These are phyloP conservation scores for Macroglossus sobrinus DNA, from an alignment of 2,113 vertebrate genomes.

Conservation along the genomic window DNA sequence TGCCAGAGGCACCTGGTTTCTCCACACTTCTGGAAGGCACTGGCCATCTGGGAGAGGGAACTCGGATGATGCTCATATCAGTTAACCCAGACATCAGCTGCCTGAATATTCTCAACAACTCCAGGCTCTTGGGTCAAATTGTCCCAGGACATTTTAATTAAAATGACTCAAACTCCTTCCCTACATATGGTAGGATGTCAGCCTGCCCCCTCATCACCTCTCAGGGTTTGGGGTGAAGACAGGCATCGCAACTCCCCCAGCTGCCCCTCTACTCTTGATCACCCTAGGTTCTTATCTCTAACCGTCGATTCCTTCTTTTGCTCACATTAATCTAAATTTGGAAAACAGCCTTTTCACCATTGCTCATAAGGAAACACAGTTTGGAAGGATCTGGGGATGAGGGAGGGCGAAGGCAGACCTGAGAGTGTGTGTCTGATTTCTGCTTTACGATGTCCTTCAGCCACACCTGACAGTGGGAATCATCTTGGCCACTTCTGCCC, in stretches of 20 bases:
- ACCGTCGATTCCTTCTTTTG: background rate
- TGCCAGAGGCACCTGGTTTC: too few relatives aligned
- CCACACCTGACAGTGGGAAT: background rate
- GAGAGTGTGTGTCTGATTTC: background rate
- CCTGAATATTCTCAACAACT: background rate
- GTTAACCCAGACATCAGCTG: background rate
- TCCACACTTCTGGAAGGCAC: background rate
- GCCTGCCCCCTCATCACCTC: background rate
- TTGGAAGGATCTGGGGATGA: background rate
- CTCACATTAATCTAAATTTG: background rate
- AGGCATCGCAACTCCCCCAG: background rate
- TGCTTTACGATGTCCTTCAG: background rate
- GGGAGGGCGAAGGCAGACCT: background rate
- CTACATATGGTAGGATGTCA: background rate
- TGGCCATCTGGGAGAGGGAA: too few relatives aligned
- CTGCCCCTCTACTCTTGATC: background rate
- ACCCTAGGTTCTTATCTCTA: background rate
- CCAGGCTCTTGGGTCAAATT: background rate
- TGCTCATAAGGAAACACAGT: background rate
- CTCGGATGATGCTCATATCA: too few relatives aligned
- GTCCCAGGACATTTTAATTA: background rate
- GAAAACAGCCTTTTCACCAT: background rate
- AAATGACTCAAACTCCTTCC: background rate
- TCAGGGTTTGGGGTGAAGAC: background rate
- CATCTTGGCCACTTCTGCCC: background rate